phyloP scores from a whole-genome alignment of 2,888 invertebrate species.

The Cerastis rubricosa region DNA sequence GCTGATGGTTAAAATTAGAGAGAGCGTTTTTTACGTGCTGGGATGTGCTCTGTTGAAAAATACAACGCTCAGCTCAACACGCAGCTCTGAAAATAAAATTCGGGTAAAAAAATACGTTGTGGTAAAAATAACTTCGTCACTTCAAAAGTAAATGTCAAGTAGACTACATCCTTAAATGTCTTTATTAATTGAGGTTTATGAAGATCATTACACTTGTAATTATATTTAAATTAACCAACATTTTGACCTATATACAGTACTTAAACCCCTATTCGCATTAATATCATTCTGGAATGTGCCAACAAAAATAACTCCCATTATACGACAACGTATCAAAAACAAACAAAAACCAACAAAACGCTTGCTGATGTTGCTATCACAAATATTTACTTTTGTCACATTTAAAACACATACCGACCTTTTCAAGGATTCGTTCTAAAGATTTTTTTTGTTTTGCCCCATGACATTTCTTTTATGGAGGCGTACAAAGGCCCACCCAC shows the following conservation, averaged over 20 bases:
- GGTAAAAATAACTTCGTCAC: neutral
- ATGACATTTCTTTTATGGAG: conserved; percentile 45
- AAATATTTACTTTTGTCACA: conserved; percentile 59
- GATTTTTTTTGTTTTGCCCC: conserved; percentile 42
- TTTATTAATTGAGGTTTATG: neutral
- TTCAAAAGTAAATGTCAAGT: neutral
- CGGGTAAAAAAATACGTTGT: neutral
- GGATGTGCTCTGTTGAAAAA: too few relatives aligned
- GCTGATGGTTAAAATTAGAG: too few relatives aligned
- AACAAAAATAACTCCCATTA: conserved; percentile 44
- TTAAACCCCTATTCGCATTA: neutral
- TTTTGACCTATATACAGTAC: neutral
- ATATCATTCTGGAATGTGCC: conserved; percentile 4
- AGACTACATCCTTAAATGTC: neutral
- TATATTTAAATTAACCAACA: neutral
- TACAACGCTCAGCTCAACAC: too few relatives aligned
- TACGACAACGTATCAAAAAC: conserved; percentile 19
- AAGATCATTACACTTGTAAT: neutral
- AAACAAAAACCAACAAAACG: conserved; percentile 31
- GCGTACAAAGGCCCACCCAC: conserved; percentile 30
- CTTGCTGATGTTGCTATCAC: conserved; percentile 32
- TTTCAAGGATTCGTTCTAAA: conserved; percentile 40
- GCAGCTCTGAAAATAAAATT: neutral
- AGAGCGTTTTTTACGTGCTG: too few relatives aligned
- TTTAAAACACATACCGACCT: conserved; percentile 36